A percentile compares a stretch with the other conserved stretches of the same genome.
Evolutionary conservation across 2,113 vertebrate genomes (phyloP).

Genomic region (Cavia porcellus): DNA sequence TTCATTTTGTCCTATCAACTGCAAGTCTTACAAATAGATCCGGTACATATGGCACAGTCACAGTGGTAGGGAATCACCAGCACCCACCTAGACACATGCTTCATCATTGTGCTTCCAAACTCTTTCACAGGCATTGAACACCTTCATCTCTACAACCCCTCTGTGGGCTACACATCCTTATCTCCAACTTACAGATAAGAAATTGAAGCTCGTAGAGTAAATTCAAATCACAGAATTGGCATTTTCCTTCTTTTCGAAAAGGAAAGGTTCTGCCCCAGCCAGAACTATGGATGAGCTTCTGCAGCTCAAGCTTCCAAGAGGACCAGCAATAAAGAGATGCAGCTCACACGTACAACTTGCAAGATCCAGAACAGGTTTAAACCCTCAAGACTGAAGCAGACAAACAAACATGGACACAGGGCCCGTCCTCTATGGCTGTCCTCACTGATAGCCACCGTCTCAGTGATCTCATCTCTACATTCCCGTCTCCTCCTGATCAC

Average conservation of each 20-base stretch:
- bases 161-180: accelerated
- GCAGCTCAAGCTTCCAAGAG: not conserved
- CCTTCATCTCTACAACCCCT: accelerated
- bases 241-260: not conserved
- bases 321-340: accelerated
- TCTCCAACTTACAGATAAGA: not conserved
- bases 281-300: not conserved
- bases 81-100: accelerated
- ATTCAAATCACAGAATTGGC: not conserved
- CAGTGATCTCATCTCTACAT: not conserved
- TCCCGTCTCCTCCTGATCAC: not conserved
- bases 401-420: not conserved
- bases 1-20: not conserved
- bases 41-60: accelerated
- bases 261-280: not conserved
- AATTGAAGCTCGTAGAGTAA: not conserved
- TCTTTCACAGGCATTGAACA: accelerated
- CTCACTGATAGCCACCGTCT: not conserved
- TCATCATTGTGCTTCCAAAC: accelerated
- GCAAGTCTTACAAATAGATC: not conserved
- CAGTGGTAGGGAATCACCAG: accelerated
- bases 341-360: accelerated
- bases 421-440: not conserved
- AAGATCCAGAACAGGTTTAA: not conserved
- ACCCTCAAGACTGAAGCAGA: not conserved